These are phyloP conservation scores for Xiphydria camelus DNA, from an alignment of 2,888 invertebrate species.

Conservation along the genomic window DNA sequence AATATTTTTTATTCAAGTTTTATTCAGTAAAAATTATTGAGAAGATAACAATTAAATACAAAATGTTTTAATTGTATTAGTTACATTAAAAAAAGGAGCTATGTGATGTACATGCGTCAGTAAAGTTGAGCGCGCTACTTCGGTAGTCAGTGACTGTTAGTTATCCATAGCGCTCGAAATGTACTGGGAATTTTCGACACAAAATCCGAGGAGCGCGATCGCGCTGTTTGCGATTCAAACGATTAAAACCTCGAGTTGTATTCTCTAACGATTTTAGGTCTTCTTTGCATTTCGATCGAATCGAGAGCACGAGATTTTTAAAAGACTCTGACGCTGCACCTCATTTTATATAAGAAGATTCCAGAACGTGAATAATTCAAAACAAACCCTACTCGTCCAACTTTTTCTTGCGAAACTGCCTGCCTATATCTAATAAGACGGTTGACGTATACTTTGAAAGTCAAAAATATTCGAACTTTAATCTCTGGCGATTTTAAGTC, in stretches of 20 bases:
- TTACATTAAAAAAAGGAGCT: slow-evolving; percentile 6
- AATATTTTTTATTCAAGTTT: slow-evolving; percentile 14
- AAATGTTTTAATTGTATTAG: slow-evolving; percentile 8
- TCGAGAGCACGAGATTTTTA: no score
- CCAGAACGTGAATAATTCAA: no score
- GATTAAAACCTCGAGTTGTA: neutral
- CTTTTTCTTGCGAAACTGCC: no score
- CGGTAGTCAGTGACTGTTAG: slow-evolving; percentile 8
- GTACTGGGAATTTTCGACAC: neutral
- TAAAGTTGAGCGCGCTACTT: slow-evolving; percentile 14
- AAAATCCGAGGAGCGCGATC: neutral
- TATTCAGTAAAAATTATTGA: slow-evolving; percentile 12
- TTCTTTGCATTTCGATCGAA: no score
- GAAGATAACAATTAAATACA: slow-evolving; percentile 14
- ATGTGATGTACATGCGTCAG: slow-evolving; percentile 11
- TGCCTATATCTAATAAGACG: no score
- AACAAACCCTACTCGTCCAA: no score
- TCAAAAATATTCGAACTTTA: no score
- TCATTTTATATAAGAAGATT: no score
- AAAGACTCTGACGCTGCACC: no score
- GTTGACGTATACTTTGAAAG: no score
- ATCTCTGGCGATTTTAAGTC: no score
- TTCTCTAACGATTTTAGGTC: neutral
- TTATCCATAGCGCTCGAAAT: slow-evolving; percentile 4
- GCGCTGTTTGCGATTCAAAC: neutral